A percentile compares a stretch with the other conserved stretches of the same genome.
Evolutionary conservation across 2,113 vertebrate species (phyloP).

Genomic region (Chiloscyllium plagiosum): DNA sequence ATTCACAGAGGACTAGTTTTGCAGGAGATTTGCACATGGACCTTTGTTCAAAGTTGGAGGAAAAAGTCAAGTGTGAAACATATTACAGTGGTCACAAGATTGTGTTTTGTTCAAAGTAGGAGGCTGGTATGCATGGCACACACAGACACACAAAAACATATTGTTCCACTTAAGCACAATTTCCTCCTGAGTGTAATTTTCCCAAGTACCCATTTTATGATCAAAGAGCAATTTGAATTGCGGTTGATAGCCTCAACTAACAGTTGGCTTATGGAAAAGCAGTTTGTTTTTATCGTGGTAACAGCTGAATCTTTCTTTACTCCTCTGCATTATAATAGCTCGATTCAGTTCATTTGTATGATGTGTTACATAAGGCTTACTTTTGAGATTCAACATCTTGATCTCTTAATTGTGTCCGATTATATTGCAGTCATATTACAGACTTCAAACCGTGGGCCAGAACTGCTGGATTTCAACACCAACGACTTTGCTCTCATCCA

Average conservation of each 20-base stretch:
- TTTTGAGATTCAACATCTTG: not conserved
- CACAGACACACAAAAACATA: constrained; percentile 3
- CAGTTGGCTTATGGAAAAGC: constrained; percentile 22
- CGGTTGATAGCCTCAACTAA: constrained; percentile 33
- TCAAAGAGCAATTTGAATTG: constrained; percentile 32
- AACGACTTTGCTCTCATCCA: not conserved
- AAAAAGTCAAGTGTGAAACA: not conserved
- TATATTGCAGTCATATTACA: not conserved
- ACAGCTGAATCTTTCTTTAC: not conserved
- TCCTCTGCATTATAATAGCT: not conserved
- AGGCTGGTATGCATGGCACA: constrained; percentile 13
- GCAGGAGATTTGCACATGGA: not conserved
- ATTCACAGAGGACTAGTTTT: not conserved
- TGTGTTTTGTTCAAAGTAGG: constrained; percentile 11
- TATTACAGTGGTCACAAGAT: not conserved
- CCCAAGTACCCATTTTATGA: constrained; percentile 36
- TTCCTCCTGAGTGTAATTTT: constrained; percentile 27
- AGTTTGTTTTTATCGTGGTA: constrained; percentile 27
- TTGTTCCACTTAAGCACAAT: constrained; percentile 36
- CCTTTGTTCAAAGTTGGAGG: not conserved
- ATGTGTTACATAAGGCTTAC: not conserved
- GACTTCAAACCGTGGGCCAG: not conserved
- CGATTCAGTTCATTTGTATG: not conserved
- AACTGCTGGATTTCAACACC: not conserved
- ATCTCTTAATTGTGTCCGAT: not conserved